Conservation (phyloP, 1,140 invertebrate species). For the Lineus longissimus region DNA sequence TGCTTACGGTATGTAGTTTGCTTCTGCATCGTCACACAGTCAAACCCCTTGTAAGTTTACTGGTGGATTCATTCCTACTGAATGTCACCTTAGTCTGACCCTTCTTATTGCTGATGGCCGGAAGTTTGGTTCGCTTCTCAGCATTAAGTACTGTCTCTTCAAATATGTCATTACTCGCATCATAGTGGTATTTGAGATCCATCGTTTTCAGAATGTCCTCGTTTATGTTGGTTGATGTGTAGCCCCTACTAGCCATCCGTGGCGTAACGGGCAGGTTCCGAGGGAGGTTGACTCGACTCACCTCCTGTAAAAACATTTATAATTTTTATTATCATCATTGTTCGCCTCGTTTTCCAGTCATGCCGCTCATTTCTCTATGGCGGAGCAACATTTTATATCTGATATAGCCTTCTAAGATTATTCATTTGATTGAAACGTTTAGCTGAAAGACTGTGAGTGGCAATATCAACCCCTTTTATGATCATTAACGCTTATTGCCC, state of each 20-base stretch:
- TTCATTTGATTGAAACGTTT: not conserved
- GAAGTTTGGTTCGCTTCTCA: too few species aligned
- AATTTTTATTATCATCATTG: not conserved
- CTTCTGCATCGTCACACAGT: too few species aligned
- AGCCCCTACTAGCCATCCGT: slow-evolving; percentile 41
- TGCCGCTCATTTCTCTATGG: not conserved
- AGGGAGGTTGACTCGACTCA: slow-evolving; percentile 37
- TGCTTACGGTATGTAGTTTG: too few species aligned
- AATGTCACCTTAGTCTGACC: too few species aligned
- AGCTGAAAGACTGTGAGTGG: too few species aligned
- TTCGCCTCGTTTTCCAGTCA: not conserved
- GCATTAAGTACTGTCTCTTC: too few species aligned
- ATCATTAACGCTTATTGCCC: too few species aligned
- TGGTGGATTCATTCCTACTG: too few species aligned
- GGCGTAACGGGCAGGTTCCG: slow-evolving; percentile 39
- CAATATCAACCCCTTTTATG: too few species aligned
- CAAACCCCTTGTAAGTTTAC: too few species aligned
- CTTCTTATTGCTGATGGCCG: too few species aligned
- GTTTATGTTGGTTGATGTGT: slow-evolving; percentile 36
- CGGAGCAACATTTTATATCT: not conserved
- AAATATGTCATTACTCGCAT: not conserved
- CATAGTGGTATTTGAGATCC: slow-evolving; percentile 33
- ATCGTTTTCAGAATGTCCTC: slow-evolving; percentile 35
- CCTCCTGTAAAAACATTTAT: slow-evolving; percentile 26
- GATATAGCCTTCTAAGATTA: not conserved